Evolutionary conservation across 2,113 vertebrate genomes (phyloP).

Genomic region (Oryzias woworae): DNA sequence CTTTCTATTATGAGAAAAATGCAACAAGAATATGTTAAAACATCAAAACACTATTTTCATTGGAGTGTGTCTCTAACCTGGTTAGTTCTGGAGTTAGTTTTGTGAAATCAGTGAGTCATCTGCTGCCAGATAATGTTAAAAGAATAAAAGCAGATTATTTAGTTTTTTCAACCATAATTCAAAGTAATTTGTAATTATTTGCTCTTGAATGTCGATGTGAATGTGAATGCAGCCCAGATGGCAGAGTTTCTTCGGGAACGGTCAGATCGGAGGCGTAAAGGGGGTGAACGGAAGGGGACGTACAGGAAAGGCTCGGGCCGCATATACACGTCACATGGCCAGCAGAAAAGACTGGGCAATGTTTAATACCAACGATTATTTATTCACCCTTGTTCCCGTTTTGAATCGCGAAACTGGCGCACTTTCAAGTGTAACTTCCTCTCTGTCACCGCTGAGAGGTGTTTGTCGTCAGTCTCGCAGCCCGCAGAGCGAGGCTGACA

Average conservation of each 20-base stretch:
- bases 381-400: conserved; percentile 45
- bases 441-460: conserved; percentile 9
- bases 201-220: conserved; percentile 27
- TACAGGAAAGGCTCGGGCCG: conserved; percentile 70
- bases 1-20: too few species aligned
- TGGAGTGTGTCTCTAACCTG: too few species aligned
- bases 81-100: too few species aligned
- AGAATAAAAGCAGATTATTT: too few species aligned
- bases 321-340: conserved; percentile 65
- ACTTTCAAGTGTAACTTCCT: conserved; percentile 41
- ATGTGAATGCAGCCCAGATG: conserved; percentile 2
- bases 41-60: too few species aligned
- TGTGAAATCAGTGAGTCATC: too few species aligned
- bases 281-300: conserved; percentile 67
- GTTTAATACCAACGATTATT: conserved; percentile 64
- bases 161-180: too few species aligned
- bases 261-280: conserved; percentile 55
- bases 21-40: too few species aligned
- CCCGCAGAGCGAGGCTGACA: conserved; percentile 42
- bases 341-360: conserved; percentile 56
- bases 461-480: conserved; percentile 27
- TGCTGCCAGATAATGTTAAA: too few species aligned
- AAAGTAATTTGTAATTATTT: too few species aligned
- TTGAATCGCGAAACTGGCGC: conserved; percentile 14
- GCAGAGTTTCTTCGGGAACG: conserved; percentile 34